Percentiles rank a stretch among this genome's conserved stretches.
Evolutionary conservation across 2,888 invertebrate species (phyloP).

Genomic region (Nysson spinosus): DNA sequence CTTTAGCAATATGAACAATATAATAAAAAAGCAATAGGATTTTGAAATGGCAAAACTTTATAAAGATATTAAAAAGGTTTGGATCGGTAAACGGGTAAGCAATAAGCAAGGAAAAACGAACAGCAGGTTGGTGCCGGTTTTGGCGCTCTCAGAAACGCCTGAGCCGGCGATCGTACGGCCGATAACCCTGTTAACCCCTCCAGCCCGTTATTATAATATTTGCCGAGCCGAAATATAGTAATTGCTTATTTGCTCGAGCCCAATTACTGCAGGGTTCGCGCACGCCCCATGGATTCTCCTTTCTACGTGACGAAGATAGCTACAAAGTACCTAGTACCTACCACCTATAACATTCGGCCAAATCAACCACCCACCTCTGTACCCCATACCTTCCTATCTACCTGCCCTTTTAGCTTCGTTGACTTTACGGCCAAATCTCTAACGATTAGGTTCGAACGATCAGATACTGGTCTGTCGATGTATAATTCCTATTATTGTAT

Average conservation of each 20-base stretch:
- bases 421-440: constrained; percentile 16
- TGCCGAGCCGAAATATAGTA: constrained; percentile 71
- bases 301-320: constrained; percentile 48
- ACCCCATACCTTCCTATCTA: constrained; percentile 9
- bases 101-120: constrained; percentile 47
- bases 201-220: constrained; percentile 74
- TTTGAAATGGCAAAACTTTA: constrained; percentile 34
- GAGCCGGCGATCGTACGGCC: constrained; percentile 64
- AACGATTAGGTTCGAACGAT: constrained; percentile 49
- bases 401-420: constrained; percentile 16
- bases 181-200: constrained; percentile 70
- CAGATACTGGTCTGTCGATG: constrained; percentile 32
- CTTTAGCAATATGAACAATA: no score
- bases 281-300: constrained; percentile 39
- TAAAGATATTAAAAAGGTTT: constrained; percentile 49
- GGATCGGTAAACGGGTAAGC: constrained; percentile 29
- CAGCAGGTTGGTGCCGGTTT: constrained; percentile 64
- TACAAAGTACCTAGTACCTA: constrained; percentile 32
- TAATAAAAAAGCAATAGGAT: no score
- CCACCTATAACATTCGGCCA: constrained; percentile 12
- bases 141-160: constrained; percentile 67
- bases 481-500: constrained; percentile 45
- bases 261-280: constrained; percentile 64
- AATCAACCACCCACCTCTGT: constrained; percentile 21
- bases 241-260: constrained; percentile 73